Base-by-base conservation (phyloP, 2,888 invertebrate species). In the Oxystoma pomonae region DNA sequence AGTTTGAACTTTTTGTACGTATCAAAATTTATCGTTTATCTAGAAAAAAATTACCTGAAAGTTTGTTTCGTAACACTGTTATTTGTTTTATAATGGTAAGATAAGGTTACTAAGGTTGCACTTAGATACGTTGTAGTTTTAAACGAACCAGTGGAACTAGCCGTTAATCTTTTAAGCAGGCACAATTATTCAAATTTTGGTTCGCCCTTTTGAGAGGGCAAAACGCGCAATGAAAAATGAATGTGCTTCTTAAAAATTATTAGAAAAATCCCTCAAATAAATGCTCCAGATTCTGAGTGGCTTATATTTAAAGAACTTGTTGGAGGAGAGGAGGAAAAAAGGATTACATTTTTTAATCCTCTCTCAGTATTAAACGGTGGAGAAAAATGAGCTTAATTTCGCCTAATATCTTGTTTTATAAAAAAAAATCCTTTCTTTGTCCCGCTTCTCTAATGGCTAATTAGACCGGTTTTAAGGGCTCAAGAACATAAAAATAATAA, bases 341-440 rank as follows among this genome's bases (percentile, higher is more conserved):
- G 65, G 65, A 67, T 67, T 67, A 67, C 57, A 65, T 60, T 65
- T 67, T 67, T 62, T 65, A 67, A 65, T 65, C 67, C 65, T 3
- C 35, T 35, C 35, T 35, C 50, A 57, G 63, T 61, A 64, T 64
- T 67, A 67, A 58, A 65, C 16, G 35, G 57, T 55, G 61, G 56
- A 67, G 67, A 67, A 67, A 67, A 67, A 67, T 65, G 67, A 60
- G 35, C 62, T 61, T 65, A 67, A 65, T 67, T 67, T 53, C 53
- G 53, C 53, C 53, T 53, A 53, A 53, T 16, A 53, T 53, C 53
- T 53, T 53, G 53, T 53, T 53, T 53, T 53, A 19, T 19, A 16
- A 3, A 53, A 53, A 53, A 53, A 53, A 53, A 53, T 53, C 53
- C n/a, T 53, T n/a, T n/a, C 53, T 53, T 53, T 53, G 16, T 16